phyloP scores from a whole-genome alignment of 1,140 invertebrate genomes.

The Dufourea novaeangliae region DNA sequence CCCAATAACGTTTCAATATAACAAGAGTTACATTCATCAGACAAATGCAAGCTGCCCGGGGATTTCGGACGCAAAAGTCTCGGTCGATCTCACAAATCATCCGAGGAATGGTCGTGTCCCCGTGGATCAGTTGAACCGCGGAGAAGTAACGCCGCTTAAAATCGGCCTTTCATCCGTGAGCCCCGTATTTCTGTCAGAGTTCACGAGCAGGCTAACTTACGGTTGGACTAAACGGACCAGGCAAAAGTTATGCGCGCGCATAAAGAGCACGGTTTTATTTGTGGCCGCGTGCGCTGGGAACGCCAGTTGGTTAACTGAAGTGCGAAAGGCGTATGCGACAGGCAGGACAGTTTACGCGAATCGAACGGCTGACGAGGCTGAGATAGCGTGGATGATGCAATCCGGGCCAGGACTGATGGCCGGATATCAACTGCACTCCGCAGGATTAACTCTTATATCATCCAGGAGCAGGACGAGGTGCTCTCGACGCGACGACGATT shows the following conservation, averaged over 20 bases:
- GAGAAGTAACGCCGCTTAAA: background rate
- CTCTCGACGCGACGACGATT: conserved; percentile 47
- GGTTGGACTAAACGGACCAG: conserved; percentile 14
- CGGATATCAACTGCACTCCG: conserved; percentile 61
- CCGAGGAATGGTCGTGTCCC: background rate
- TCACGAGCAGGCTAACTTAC: conserved; percentile 1
- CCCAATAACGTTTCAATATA: background rate
- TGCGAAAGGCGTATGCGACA: conserved; percentile 28
- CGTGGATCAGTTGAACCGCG: background rate
- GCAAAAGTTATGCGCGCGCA: background rate
- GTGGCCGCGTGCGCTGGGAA: too few relatives aligned
- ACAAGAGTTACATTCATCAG: too few relatives aligned
- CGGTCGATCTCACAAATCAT: background rate
- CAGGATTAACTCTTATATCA: conserved; percentile 68
- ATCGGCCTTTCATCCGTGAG: background rate
- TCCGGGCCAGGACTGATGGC: conserved; percentile 36
- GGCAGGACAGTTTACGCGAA: background rate
- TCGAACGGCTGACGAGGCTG: conserved; percentile 27
- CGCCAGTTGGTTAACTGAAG: conserved; percentile 15
- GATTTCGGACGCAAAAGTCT: background rate
- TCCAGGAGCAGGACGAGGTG: conserved; percentile 12
- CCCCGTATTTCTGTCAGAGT: conserved; percentile 10
- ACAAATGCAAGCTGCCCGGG: too few relatives aligned
- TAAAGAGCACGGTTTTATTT: conserved; percentile 16
- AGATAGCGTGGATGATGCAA: conserved; percentile 23